Percentiles rank a stretch among this genome's conserved stretches.
phyloP scores from a whole-genome alignment of 2,888 invertebrate genomes.

The Harpalus rufipes region DNA sequence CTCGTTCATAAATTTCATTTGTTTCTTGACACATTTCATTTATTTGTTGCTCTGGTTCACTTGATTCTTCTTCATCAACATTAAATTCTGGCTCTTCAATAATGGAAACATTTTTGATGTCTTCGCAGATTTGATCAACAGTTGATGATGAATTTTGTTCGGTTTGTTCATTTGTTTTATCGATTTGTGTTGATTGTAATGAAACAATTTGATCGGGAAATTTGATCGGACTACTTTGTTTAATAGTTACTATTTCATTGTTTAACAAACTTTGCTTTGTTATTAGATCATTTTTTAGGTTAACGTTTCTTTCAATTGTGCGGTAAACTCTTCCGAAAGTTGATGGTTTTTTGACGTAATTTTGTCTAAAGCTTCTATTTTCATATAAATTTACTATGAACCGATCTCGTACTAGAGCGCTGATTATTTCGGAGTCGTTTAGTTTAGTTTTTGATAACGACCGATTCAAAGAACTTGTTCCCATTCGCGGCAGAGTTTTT shows the following conservation, averaged over 20 bases:
- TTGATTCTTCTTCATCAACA: too few relatives aligned
- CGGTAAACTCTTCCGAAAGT: constrained; percentile 53
- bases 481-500: constrained; percentile 68
- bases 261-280: constrained; percentile 39
- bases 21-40: not conserved
- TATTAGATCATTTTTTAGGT: constrained; percentile 24
- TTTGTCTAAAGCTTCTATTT: constrained; percentile 65
- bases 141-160: not conserved
- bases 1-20: not conserved
- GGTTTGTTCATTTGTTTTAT: not conserved
- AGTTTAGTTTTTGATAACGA: constrained; percentile 53
- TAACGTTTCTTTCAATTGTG: constrained; percentile 53
- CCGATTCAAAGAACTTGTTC: constrained; percentile 67
- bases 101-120: constrained; percentile 15
- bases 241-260: constrained; percentile 24
- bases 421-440: constrained; percentile 69
- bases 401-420: constrained; percentile 68
- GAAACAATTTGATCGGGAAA: constrained; percentile 45
- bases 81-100: not conserved
- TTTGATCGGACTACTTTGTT: constrained; percentile 60
- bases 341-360: constrained; percentile 32
- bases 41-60: too few relatives aligned
- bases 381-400: constrained; percentile 68
- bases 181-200: constrained; percentile 1
- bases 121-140: not conserved